Evolutionary conservation across 2,888 invertebrate species (phyloP).

Genomic region (Ormyrus labotus): DNA sequence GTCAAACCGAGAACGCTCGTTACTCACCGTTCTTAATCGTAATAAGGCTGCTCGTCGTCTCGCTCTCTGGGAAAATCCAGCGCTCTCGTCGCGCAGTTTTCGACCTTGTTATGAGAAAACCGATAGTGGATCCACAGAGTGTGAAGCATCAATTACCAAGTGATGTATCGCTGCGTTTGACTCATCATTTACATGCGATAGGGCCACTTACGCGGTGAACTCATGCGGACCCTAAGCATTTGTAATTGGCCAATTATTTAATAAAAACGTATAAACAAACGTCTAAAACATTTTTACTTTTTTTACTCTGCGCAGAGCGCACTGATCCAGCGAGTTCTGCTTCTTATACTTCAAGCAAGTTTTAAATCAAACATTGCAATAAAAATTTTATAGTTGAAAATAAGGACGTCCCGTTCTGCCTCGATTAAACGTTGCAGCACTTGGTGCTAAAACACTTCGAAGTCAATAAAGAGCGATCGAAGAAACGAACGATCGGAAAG

Average conservation of each 20-base stretch:
- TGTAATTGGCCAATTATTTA: too few species aligned
- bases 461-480: too few species aligned
- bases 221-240: not conserved
- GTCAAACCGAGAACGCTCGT: constrained; percentile 60
- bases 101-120: not conserved
- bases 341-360: too few species aligned
- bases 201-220: not conserved
- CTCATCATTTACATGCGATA: not conserved
- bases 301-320: too few species aligned
- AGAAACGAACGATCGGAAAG: not conserved
- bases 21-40: constrained; percentile 13
- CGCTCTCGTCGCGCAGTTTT: not conserved
- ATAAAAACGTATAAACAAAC: too few species aligned
- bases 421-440: too few species aligned
- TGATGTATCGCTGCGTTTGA: not conserved
- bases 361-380: too few species aligned
- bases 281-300: too few species aligned
- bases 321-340: too few species aligned
- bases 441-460: too few species aligned
- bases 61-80: not conserved
- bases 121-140: not conserved
- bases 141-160: not conserved
- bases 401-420: too few species aligned
- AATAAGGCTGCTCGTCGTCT: not conserved
- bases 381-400: too few species aligned